Base-by-base conservation (phyloP, 2,888 invertebrate species). In the Molorchus minor region DNA sequence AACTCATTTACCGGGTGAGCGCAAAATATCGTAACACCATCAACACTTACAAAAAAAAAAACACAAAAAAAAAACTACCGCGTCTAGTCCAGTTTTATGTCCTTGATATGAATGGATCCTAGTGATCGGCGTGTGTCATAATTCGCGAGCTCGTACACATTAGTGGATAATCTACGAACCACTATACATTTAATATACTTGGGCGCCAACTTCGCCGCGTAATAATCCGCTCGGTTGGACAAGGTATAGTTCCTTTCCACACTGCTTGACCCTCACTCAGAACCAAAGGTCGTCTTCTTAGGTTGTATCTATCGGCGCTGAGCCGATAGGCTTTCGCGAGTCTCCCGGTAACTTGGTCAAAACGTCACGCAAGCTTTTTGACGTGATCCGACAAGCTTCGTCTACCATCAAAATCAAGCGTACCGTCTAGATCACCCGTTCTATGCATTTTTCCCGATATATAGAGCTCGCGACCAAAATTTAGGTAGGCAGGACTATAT, bases 401-500 rank as follows among this genome's bases (percentile, higher is more conserved):
- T 7, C 38, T 5, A 10, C 20, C 36, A 35, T 17, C 41, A 16
- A 38, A 45, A 3, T 54, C 44, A 36, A 43, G 1, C 3, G n/a
- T 8, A 12, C 33, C 44, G 12, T 17, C 29, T 8, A 36, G 38
- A 13, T 47, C 43, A 20, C 65, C 53, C 10, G 19, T n/a, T 8
- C 45, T n/a, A 16, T 25, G 17, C n/a, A 15, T n/a, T n/a, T n/a
- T n/a, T n/a, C n/a, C n/a, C n/a, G n/a, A n/a, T n/a, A n/a, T n/a
- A n/a, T n/a, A n/a, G n/a, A n/a, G 30, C 20, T 54, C 67, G n/a
- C 64, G 35, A 2, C 70, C 70, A 53, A 69, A 68, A 35, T 65
- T 54, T 5, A 65, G 5, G 45, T 55, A n/a, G n/a, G n/a, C n/a
- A n/a, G n/a, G n/a, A n/a, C n/a, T n/a, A n/a, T n/a, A n/a, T n/a